Percentiles rank a stretch among this genome's conserved stretches.
Conservation (phyloP, 2,888 invertebrate genomes). For the Pteria penguin region DNA sequence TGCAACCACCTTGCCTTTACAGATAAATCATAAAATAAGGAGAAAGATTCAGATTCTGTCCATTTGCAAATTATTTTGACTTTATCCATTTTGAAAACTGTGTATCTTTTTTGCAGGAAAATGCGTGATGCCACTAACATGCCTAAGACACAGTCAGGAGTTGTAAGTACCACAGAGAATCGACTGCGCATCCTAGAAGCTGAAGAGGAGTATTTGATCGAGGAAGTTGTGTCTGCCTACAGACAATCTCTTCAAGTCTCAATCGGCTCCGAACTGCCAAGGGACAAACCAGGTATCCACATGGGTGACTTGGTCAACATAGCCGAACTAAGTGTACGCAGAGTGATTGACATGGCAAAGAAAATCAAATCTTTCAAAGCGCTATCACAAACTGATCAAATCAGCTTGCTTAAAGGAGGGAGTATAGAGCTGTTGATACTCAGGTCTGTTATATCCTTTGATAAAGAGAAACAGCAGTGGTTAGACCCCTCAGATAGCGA, state of each 20-base stretch:
- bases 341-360: slow-evolving; percentile 85
- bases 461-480: slow-evolving; percentile 94
- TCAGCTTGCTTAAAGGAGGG: slow-evolving; percentile 93
- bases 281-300: slow-evolving; percentile 64
- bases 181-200: slow-evolving; percentile 63
- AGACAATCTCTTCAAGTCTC: slow-evolving; percentile 77
- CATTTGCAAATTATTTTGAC: too few species aligned
- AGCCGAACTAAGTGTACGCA: slow-evolving; percentile 84
- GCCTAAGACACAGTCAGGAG: slow-evolving; percentile 64
- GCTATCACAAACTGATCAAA: slow-evolving; percentile 97
- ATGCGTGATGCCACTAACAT: slow-evolving; percentile 66
- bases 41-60: too few species aligned
- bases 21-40: too few species aligned
- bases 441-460: slow-evolving; percentile 94
- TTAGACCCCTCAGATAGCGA: slow-evolving; percentile 82
- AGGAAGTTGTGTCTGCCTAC: slow-evolving; percentile 77
- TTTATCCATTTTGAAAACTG: too few species aligned
- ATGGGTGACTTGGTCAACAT: slow-evolving; percentile 79
- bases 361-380: slow-evolving; percentile 89
- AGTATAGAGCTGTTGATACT: slow-evolving; percentile 98
- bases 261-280: slow-evolving; percentile 73
- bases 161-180: slow-evolving; percentile 63
- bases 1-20: too few species aligned
- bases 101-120: slow-evolving; percentile 66
- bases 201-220: slow-evolving; percentile 75